Evolutionary conservation across 1,140 invertebrate species (phyloP).

Genomic region (Aphelenchoides besseyi): DNA sequence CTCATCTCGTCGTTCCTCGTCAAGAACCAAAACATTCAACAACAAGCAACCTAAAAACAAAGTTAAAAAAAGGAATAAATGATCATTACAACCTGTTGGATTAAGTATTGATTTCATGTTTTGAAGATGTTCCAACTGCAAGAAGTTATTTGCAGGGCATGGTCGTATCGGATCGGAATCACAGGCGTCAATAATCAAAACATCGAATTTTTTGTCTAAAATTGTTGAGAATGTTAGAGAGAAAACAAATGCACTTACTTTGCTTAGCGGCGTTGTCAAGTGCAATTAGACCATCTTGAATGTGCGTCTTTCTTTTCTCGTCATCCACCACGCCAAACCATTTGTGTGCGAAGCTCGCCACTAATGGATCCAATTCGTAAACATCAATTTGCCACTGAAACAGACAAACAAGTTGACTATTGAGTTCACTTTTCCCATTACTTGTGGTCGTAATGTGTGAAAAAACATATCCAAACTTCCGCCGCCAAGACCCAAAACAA

Average conservation of each 20-base stretch:
- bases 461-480: conserved; percentile 39
- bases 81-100: conserved; percentile 19
- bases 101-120: conserved; percentile 29
- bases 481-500: conserved; percentile 35
- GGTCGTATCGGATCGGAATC: conserved; percentile 23
- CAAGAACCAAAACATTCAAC: conserved; percentile 30
- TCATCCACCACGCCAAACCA: conserved; percentile 39
- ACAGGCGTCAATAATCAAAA: conserved; percentile 37
- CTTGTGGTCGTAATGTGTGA: conserved; percentile 15
- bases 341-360: conserved; percentile 32
- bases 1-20: conserved; percentile 21
- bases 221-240: neutral
- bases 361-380: conserved; percentile 26
- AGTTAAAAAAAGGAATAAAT: neutral
- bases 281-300: conserved; percentile 34
- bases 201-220: conserved; percentile 33
- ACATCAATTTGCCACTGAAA: conserved; percentile 38
- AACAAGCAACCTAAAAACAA: conserved; percentile 30
- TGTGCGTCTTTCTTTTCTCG: conserved; percentile 24
- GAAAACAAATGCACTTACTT: conserved; percentile 26
- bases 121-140: conserved; percentile 18
- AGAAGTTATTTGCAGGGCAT: conserved; percentile 30
- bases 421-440: conserved; percentile 7
- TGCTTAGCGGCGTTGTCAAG: conserved; percentile 16
- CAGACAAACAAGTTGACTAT: neutral